Evolutionary conservation across 1,140 invertebrate species (phyloP), one percentile per base, ranked within the genome.

Genomic region (Drosophila subpulchrella): DNA sequence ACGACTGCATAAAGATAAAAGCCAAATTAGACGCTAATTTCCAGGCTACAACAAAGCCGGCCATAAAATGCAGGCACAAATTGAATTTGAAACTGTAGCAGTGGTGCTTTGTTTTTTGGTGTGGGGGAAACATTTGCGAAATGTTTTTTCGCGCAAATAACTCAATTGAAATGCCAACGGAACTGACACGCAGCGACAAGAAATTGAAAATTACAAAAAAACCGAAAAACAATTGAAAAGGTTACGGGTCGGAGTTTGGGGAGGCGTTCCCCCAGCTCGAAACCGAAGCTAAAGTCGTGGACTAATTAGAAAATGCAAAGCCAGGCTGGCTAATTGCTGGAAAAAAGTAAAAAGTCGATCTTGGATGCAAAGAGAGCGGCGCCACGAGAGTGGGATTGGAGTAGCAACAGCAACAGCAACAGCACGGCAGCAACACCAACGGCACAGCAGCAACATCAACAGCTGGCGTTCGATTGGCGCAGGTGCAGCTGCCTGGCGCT

Each of bases 151-250:
- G 74, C 75, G 71, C 71, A 88, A 88, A 88, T 88, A 89, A 88
- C 84, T 88, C 84, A 88, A 89, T 88, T 89, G 84, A 88, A 89
- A 88, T 83, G 83, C 79, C 83, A 88, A 88, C 80, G 84, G 67
- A 88, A 89, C 84, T 88, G 83, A 89, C 84, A 83, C 84, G 83
- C 79, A 79, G 83, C 84, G 72, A 83, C 83, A 89, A 88, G 79
- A 88, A 86, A 89, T 86, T 79, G 78, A 78, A 85, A 86, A 67
- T 85, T 81, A 82, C 74, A 60, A 62, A 70, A 70, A 63, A 44
- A 46, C 17, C 41, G 30, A 65, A 72, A 61, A 82, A 76, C 82
- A 84, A 84, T 84, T 68, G 83, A 85, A 85, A 82, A 78, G 83
- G 81, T 86, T 85, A 82, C 63, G 63, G 55, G 55, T 46, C 51